Percentiles rank a stretch among this genome's conserved stretches.
Evolutionary conservation across 2,113 vertebrate genomes (phyloP).

Genomic region (Corythaeola cristata): DNA sequence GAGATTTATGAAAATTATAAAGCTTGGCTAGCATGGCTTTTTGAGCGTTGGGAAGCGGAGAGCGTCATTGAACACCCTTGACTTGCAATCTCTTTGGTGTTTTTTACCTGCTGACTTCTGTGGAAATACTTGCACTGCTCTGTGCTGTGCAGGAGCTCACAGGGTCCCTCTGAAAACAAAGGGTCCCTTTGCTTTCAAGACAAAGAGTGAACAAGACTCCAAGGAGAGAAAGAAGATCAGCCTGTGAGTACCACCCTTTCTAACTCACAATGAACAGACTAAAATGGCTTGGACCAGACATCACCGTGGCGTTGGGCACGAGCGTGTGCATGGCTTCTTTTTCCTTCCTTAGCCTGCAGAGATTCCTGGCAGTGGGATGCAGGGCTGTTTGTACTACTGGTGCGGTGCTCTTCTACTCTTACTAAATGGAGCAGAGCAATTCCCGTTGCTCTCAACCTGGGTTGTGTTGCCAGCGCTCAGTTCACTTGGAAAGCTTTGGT

Average conservation of each 20-base stretch:
- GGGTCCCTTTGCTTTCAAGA: neutral
- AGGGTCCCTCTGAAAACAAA: neutral
- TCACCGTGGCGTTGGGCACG: accelerated
- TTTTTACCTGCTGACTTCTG: neutral
- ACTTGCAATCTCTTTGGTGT: neutral
- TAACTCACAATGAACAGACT: neutral
- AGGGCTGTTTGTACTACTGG: neutral
- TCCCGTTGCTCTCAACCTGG: conserved; percentile 11
- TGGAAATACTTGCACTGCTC: neutral
- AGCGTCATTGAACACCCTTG: neutral
- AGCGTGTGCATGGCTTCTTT: neutral
- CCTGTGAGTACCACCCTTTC: neutral
- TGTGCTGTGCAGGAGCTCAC: neutral
- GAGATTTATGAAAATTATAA: neutral
- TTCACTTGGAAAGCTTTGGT: conserved; percentile 25
- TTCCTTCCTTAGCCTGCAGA: neutral
- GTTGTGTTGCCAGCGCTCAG: neutral
- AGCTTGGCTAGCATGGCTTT: neutral
- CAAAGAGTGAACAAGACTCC: neutral
- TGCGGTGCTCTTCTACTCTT: neutral
- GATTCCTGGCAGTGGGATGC: conserved; percentile 20
- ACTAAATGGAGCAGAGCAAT: conserved; percentile 46
- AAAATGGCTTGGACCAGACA: neutral
- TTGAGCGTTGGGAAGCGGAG: neutral
- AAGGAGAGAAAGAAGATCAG: neutral